Percentiles rank a stretch among this genome's conserved stretches.
Conservation (phyloP, 2,888 invertebrate genomes). For the Tribolium freemani region DNA sequence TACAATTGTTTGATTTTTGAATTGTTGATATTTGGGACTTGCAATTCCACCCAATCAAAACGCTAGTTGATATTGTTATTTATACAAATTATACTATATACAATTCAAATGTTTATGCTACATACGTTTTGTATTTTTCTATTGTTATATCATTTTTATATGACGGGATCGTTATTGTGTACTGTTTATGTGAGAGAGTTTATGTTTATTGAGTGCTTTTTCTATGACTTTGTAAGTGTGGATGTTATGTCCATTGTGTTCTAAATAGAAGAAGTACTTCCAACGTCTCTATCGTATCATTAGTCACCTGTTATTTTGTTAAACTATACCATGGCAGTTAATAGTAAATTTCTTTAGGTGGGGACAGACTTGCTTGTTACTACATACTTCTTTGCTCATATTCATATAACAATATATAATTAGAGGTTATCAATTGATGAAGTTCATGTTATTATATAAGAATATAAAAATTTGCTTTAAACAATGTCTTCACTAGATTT, state of each 20-base stretch:
- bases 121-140: constrained; percentile 42
- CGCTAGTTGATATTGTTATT: constrained; percentile 36
- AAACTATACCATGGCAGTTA: background rate
- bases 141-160: constrained; percentile 33
- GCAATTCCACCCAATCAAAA: constrained; percentile 31
- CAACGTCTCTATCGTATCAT: background rate
- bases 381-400: constrained; percentile 10
- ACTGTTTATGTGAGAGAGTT: constrained; percentile 8
- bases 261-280: constrained; percentile 21
- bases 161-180: constrained; percentile 10
- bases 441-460: constrained; percentile 7
- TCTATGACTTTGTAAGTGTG: constrained; percentile 19
- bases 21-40: constrained; percentile 26
- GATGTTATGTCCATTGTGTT: constrained; percentile 31
- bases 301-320: background rate
- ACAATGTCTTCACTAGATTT: background rate
- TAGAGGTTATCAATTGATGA: constrained; percentile 1
- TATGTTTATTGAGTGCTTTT: constrained; percentile 15
- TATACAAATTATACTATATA: constrained; percentile 13
- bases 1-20: constrained; percentile 73
- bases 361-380: background rate
- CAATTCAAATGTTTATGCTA: constrained; percentile 28
- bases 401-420: constrained; percentile 2
- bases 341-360: background rate
- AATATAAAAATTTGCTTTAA: constrained; percentile 2